phyloP scores from a whole-genome alignment of 2,113 vertebrate genomes.

The mouse (Mus musculus) region DNA sequence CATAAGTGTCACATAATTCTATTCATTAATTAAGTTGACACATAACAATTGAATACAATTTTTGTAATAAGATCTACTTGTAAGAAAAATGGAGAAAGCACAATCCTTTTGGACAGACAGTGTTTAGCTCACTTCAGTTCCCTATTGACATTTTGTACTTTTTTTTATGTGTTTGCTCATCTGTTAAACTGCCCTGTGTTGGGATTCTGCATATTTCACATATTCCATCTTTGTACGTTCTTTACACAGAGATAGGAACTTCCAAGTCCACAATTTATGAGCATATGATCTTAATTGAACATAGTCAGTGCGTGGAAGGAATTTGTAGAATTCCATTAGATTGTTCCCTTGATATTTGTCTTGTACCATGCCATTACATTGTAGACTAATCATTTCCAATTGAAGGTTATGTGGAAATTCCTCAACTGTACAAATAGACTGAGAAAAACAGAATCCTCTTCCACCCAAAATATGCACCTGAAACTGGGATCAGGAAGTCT shows the following conservation, averaged over 20 bases:
- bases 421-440: neutral
- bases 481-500: neutral
- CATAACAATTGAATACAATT: neutral
- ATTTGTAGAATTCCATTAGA: conserved; percentile 64
- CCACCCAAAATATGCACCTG: neutral
- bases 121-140: conserved; percentile 5
- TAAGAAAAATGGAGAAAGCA: conserved; percentile 16
- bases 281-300: conserved; percentile 57
- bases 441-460: conserved; percentile 49
- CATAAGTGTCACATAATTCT: neutral
- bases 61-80: conserved; percentile 19
- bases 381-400: conserved; percentile 39
- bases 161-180: neutral
- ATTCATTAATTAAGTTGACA: conserved; percentile 17
- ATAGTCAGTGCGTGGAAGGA: conserved; percentile 51
- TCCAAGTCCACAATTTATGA: conserved; percentile 25
- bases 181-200: neutral
- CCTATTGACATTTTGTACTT: neutral
- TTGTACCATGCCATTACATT: conserved; percentile 28
- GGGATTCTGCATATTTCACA: conserved; percentile 23
- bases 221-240: conserved; percentile 44
- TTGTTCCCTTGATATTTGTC: conserved; percentile 33
- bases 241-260: conserved; percentile 14
- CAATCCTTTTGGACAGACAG: neutral
- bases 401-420: neutral